phyloP scores from a whole-genome alignment of 1,140 invertebrate species.

The Saccostrea cuccullata region DNA sequence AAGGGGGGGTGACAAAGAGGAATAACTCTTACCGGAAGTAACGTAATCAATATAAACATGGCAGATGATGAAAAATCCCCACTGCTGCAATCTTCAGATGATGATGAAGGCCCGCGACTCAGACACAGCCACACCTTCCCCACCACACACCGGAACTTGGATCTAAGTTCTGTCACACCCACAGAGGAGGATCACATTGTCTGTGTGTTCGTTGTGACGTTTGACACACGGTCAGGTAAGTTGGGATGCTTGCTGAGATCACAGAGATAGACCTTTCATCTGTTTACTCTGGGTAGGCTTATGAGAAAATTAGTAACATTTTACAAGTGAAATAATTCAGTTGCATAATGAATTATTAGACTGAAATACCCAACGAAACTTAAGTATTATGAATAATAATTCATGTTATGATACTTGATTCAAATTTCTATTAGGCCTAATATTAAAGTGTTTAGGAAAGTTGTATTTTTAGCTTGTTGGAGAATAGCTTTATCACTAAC shows the following conservation, averaged over 20 bases:
- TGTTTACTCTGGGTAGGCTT: no score
- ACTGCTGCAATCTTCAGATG: conserved; percentile 63
- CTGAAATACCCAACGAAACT: no score
- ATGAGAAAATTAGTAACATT: no score
- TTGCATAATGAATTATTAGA: no score
- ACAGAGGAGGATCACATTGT: conserved; percentile 73
- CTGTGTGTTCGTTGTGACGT: conserved; percentile 79
- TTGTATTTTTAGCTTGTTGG: no score
- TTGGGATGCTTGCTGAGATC: neutral
- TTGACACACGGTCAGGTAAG: conserved; percentile 78
- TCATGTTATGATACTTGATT: no score
- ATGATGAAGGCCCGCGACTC: conserved; percentile 53
- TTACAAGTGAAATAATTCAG: no score
- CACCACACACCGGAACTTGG: conserved; percentile 58
- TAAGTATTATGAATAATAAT: no score
- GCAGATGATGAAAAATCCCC: conserved; percentile 70
- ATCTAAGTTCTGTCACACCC: conserved; percentile 51
- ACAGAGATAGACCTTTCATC: neutral
- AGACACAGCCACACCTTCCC: conserved; percentile 54
- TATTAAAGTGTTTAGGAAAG: no score
- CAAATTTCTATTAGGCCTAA: no score
- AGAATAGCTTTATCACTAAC: no score
- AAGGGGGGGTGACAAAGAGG: neutral
- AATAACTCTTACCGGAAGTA: conserved; percentile 47
- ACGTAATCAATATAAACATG: conserved; percentile 61